These are phyloP conservation scores for Barbus barbus DNA, from an alignment of 2,113 vertebrate genomes.

Conservation along the genomic window DNA sequence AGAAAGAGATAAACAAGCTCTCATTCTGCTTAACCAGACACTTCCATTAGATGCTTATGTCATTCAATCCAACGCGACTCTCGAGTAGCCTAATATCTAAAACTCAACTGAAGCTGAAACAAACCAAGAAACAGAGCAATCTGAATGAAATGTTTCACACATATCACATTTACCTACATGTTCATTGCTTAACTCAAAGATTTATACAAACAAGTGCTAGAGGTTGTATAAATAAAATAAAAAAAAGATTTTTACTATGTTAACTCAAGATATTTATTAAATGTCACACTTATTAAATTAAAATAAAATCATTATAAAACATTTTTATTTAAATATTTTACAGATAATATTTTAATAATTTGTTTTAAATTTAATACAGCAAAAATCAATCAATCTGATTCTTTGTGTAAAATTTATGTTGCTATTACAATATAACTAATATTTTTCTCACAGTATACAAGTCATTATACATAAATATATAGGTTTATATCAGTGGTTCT, in stretches of 20 bases:
- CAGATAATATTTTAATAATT: no score
- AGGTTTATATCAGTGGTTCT: no score
- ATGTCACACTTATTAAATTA: no score
- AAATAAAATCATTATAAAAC: no score
- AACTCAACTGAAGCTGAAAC: neutral
- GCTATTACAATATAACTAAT: neutral
- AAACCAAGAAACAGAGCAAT: neutral
- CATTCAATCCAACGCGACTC: neutral
- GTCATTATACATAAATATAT: neutral
- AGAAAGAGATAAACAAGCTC: constrained; percentile 27
- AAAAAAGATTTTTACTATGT: no score
- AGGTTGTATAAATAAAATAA: no score
- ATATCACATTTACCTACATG: neutral
- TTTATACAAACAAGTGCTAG: no score
- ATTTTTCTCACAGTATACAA: neutral
- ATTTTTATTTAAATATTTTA: no score
- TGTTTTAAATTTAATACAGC: no score
- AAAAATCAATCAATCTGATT: no score
- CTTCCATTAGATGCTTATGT: constrained; percentile 34
- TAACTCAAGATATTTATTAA: no score
- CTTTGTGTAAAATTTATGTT: neutral
- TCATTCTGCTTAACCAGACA: constrained; percentile 8
- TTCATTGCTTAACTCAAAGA: neutral
- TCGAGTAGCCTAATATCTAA: neutral
- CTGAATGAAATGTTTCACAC: neutral